Percentiles rank a stretch among this genome's conserved stretches.
These are phyloP conservation scores for Notothenia coriiceps DNA, from an alignment of 2,113 vertebrate genomes.

Conservation along the genomic window DNA sequence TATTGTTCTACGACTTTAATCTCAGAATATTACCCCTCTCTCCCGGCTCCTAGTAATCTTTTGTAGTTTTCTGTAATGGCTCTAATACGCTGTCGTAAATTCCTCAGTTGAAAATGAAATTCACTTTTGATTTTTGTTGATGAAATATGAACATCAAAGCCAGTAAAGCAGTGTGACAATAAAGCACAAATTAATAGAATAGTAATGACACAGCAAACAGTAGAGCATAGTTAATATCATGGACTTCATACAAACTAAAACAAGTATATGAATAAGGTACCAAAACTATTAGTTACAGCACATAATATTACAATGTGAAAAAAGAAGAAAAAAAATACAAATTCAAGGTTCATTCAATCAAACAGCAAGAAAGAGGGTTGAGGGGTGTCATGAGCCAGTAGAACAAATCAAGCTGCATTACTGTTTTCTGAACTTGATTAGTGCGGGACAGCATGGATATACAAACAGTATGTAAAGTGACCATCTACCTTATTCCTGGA, in stretches of 20 bases:
- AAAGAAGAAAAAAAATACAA: background rate
- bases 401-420: conserved; percentile 49
- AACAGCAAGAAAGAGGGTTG: background rate
- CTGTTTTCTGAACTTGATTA: conserved; percentile 30
- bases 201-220: conserved; percentile 16
- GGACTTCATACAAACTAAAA: background rate
- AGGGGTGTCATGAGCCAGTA: conserved; percentile 11
- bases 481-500: conserved; percentile 99
- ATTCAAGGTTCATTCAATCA: conserved; percentile 15
- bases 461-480: conserved; percentile 82
- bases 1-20: too few relatives aligned
- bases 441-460: conserved; percentile 71
- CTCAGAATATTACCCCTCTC: too few relatives aligned
- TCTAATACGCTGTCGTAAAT: too few relatives aligned
- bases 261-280: background rate
- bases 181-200: conserved; percentile 16
- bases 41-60: too few relatives aligned
- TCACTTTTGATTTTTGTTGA: too few relatives aligned
- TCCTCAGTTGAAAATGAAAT: too few relatives aligned
- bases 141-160: conserved; percentile 20
- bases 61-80: too few relatives aligned
- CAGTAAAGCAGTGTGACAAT: conserved; percentile 36
- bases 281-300: conserved; percentile 12
- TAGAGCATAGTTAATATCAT: background rate
- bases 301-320: background rate